Conservation (phyloP, 2,888 invertebrate genomes). For the Meteorus cinctellus region DNA sequence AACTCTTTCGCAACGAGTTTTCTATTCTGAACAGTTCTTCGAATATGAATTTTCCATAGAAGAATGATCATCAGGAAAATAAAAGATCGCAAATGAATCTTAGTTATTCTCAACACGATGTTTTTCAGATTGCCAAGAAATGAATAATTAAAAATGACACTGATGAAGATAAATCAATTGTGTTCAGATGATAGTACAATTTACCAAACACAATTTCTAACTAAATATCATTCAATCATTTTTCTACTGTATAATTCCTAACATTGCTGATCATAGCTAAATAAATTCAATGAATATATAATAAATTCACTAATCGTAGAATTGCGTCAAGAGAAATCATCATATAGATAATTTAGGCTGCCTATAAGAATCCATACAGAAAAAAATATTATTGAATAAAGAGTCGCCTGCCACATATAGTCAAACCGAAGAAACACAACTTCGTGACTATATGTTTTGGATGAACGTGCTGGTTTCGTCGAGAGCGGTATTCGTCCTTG, state of each 20-base stretch:
- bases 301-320: no score
- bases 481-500: conserved; percentile 1
- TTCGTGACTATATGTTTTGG: not conserved
- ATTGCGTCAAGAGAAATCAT: not conserved
- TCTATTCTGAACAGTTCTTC: not conserved
- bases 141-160: no score
- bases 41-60: not conserved
- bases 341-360: not conserved
- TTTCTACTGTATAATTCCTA: no score
- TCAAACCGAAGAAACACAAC: not conserved
- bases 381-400: not conserved
- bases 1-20: not conserved
- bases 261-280: no score
- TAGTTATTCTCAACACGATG: no score
- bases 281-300: no score
- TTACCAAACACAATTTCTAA: no score
- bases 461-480: not conserved
- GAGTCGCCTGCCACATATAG: not conserved
- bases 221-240: no score
- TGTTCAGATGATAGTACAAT: no score
- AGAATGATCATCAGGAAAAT: not conserved
- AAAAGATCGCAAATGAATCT: not conserved
- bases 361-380: not conserved
- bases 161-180: no score
- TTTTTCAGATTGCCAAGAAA: no score